These are phyloP conservation scores for Laterallus jamaicensis DNA, from an alignment of 2,113 vertebrate species.

Conservation along the genomic window DNA sequence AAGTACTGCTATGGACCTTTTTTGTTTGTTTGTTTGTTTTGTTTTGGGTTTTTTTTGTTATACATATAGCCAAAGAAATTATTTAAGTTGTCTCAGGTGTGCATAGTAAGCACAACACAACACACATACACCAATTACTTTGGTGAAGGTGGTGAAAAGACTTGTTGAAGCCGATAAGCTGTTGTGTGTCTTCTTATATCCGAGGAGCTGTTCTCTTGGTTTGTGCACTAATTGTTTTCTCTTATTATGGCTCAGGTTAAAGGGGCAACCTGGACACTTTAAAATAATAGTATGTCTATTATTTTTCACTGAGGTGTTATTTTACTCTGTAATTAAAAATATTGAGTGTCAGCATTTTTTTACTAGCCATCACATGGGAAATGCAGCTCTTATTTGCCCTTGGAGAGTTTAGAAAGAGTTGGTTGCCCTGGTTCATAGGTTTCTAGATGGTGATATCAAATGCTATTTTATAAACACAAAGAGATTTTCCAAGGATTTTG, in stretches of 20 bases:
- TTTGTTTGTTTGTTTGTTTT: background rate
- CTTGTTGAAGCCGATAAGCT: background rate
- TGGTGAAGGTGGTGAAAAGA: background rate
- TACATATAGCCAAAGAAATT: background rate
- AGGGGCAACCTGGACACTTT: conserved; percentile 11
- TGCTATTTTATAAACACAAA: conserved; percentile 42
- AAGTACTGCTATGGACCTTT: conserved; percentile 19
- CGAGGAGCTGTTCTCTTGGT: background rate
- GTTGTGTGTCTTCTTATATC: background rate
- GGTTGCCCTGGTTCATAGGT: background rate
- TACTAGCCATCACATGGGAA: conserved; percentile 8
- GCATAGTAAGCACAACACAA: background rate
- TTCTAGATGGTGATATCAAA: conserved; percentile 28
- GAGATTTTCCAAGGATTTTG: conserved; percentile 50
- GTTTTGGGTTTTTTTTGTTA: background rate
- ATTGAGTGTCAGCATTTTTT: conserved; percentile 33
- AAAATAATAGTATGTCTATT: conserved; percentile 20
- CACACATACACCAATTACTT: background rate
- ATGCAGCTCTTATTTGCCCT: conserved; percentile 35
- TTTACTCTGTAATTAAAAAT: conserved; percentile 63
- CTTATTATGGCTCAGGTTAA: background rate
- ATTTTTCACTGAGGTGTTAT: conserved; percentile 43
- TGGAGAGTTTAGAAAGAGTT: background rate
- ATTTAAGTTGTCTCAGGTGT: background rate
- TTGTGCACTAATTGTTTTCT: conserved; percentile 1